phyloP scores from a whole-genome alignment of 2,797 vertebrate genomes.

The Xenops minutus region DNA sequence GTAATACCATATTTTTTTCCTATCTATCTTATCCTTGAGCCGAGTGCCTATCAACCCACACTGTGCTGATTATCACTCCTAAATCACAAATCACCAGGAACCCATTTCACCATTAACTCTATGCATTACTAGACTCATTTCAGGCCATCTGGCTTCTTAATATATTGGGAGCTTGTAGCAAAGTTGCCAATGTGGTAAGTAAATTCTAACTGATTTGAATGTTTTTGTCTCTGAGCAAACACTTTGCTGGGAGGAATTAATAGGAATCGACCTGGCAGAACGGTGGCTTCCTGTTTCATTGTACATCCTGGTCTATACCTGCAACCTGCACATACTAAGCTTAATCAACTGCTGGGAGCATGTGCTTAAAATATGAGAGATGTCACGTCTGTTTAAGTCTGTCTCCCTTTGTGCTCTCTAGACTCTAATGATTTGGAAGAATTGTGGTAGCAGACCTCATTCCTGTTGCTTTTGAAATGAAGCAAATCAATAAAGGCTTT shows the following conservation, averaged over 20 bases:
- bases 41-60: neutral
- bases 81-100: neutral
- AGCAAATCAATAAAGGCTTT: neutral
- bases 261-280: neutral
- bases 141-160: neutral
- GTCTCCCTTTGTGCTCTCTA: neutral
- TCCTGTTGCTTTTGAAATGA: neutral
- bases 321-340: neutral
- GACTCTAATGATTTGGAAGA: neutral
- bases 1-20: neutral
- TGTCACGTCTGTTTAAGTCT: neutral
- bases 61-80: neutral
- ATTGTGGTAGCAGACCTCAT: neutral
- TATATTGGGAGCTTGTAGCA: neutral
- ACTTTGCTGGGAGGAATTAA: neutral
- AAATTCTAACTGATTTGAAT: neutral
- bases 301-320: neutral
- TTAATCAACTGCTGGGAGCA: neutral
- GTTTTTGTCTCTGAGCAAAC: neutral
- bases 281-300: neutral
- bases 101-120: neutral
- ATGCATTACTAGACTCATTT: neutral
- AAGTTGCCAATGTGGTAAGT: neutral
- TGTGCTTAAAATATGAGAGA: neutral
- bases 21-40: neutral